These are phyloP conservation scores for Silurus glanis DNA, from an alignment of 2,113 vertebrate genomes.

Conservation along the genomic window DNA sequence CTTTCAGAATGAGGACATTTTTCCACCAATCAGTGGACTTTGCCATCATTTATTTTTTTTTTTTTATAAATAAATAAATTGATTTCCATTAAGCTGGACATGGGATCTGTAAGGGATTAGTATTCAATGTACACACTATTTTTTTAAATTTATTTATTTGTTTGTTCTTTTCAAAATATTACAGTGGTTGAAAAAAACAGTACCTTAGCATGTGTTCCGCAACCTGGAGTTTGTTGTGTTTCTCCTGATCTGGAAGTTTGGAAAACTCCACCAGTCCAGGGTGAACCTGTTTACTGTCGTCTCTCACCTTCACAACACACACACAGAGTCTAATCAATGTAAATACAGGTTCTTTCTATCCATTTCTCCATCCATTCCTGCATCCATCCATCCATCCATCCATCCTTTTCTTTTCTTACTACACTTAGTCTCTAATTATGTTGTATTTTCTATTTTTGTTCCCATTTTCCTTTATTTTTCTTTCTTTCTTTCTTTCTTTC, in stretches of 20 bases:
- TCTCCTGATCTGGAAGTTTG: conserved; percentile 86
- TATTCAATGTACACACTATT: neutral
- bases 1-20: neutral
- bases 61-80: neutral
- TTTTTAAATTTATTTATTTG: neutral
- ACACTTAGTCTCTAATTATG: neutral
- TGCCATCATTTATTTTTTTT: neutral
- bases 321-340: neutral
- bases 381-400: too few species aligned
- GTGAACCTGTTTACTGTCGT: conserved; percentile 86
- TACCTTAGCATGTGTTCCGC: conserved; percentile 88
- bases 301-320: conserved; percentile 77
- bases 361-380: too few species aligned
- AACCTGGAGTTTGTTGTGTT: conserved; percentile 86
- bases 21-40: neutral
- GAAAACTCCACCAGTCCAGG: conserved; percentile 88
- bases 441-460: too few species aligned
- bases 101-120: neutral
- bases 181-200: conserved; percentile 35
- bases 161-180: neutral
- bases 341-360: too few species aligned
- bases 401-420: too few species aligned
- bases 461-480: neutral
- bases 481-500: neutral
- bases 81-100: neutral